A percentile compares a stretch with the other conserved stretches of the same genome.
Evolutionary conservation across 2,888 invertebrate genomes (phyloP).

Genomic region (Julus scandinavius): DNA sequence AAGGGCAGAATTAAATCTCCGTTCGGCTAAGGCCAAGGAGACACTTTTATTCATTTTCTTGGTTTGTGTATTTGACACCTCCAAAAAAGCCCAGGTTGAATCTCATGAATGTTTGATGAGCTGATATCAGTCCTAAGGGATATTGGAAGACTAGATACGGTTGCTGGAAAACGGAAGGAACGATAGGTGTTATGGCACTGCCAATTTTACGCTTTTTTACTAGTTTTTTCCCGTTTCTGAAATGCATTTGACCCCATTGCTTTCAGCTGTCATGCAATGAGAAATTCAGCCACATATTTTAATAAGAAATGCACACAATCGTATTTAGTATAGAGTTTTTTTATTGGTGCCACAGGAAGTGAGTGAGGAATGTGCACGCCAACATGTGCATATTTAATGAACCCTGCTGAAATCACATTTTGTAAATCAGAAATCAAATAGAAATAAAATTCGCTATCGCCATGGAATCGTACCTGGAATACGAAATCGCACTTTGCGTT

Average conservation of each 20-base stretch:
- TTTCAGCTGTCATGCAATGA: background rate
- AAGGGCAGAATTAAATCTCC: slow-evolving; percentile 33
- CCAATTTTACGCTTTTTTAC: background rate
- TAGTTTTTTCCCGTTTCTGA: background rate
- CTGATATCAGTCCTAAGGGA: slow-evolving; percentile 8
- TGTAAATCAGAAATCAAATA: background rate
- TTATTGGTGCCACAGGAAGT: background rate
- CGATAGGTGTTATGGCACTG: slow-evolving; percentile 14
- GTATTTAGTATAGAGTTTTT: background rate
- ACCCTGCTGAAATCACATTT: slow-evolving; percentile 10
- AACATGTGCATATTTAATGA: background rate
- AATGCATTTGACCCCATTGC: background rate
- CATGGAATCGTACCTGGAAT: background rate
- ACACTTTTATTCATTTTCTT: slow-evolving; percentile 25
- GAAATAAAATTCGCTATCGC: background rate
- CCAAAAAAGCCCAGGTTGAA: slow-evolving; percentile 29
- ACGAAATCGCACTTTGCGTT: background rate
- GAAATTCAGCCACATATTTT: background rate
- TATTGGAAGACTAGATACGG: background rate
- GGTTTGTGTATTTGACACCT: slow-evolving; percentile 25
- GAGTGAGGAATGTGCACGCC: background rate
- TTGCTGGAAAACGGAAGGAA: slow-evolving; percentile 17
- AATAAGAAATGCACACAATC: slow-evolving; percentile 33
- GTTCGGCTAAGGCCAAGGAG: slow-evolving; percentile 17
- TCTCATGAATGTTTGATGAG: slow-evolving; percentile 33